Evolutionary conservation across 2,797 vertebrate genomes (phyloP), one percentile per base, ranked within the genome.

Genomic region (Acipenser ruthenus): DNA sequence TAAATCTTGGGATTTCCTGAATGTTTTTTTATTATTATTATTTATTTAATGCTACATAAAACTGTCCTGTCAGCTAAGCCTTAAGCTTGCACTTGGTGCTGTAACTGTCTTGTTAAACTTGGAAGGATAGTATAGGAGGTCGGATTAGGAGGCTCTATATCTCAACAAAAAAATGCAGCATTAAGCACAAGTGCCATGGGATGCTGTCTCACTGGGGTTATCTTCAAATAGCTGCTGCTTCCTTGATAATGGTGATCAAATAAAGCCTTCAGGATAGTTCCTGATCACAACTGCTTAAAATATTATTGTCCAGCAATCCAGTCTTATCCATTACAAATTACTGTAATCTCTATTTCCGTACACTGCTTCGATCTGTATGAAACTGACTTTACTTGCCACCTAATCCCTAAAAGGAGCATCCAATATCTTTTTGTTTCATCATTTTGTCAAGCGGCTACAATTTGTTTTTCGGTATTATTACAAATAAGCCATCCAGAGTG

Each of bases 61-160:
- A 55, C 52, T 55, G 52, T 73, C 74, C 65, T 82, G 77, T 74
- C 60, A 73, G 73, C 63, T 13, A 58, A 65, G 68, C 70, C 67
- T 61, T 60, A 73, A 69, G 67, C 64, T 84, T 69, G 75, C 80
- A 80, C 63, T 70, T 69, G 78, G 82, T 79, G 72, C 68, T 69
- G 74, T 72, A 73, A 77, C 79, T 68, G 60, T 71, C 66, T 70
- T 67, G 73, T 51, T 68, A 11, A 67, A 78, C 80, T 84, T 78
- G 77, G 83, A 83, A 71, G 68, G 68, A 77, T 85, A 84, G 84
- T 87, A 81, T 78, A 68, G 77, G 74, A 78, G 76, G 81, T 70
- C 67, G 78, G 86, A 88, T 87, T 87, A 87, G 80, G 82, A 83
- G 80, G 62, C 75, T 62, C 60, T 77, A 69, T 77, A 81, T 75